Evolutionary conservation across 2,888 invertebrate genomes (phyloP), one percentile per base, ranked within the genome.

Genomic region (Hesperia comma): DNA sequence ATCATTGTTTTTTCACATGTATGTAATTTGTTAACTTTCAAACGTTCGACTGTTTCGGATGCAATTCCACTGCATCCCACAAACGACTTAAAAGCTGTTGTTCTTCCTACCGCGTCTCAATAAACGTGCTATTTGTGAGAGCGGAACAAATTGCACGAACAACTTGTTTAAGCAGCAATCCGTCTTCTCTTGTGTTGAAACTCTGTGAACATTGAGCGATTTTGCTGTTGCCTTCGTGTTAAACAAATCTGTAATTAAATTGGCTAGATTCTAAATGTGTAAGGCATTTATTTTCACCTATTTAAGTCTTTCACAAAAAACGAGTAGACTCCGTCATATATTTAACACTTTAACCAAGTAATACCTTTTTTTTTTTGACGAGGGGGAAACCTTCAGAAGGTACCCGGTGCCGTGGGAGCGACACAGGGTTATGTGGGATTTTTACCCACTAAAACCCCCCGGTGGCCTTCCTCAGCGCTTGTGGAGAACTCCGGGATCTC

Each of bases 101-200:
- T 54, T 54, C 6, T 21, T 19, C 51, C 19, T 12, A 51, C 21
- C 51, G 57, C 40, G 40, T 57, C 63, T 51, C 63, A 64, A 64
- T 64, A 51, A 64, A 51, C 40, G 61, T 53, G 17, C n/a, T 19
- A 21, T 58, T n/a, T 15, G 43, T 46, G 33, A 46, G 40, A 49
- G 63, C 32, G 26, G 40, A 37, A 51, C 51, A 53, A 64, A 21
- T 64, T 41, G 57, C 41, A 58, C 51, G 51, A 58, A 58, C 51
- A 64, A 64, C 63, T 64, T 53, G 53, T 58, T 58, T 53, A 51
- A 53, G 64, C 57, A 41, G 43, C 54, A 53, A 58, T 63, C 40
- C 41, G 53, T 54, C 58, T 64, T 43, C 54, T 33, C 33, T 60
- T 60, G 58, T 46, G 53, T 60, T 66, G 43, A 54, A 53, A 43